Evolutionary conservation across 2,797 vertebrate genomes (phyloP), one percentile per base, ranked within the genome.

Genomic region (Chloroceryle inda): DNA sequence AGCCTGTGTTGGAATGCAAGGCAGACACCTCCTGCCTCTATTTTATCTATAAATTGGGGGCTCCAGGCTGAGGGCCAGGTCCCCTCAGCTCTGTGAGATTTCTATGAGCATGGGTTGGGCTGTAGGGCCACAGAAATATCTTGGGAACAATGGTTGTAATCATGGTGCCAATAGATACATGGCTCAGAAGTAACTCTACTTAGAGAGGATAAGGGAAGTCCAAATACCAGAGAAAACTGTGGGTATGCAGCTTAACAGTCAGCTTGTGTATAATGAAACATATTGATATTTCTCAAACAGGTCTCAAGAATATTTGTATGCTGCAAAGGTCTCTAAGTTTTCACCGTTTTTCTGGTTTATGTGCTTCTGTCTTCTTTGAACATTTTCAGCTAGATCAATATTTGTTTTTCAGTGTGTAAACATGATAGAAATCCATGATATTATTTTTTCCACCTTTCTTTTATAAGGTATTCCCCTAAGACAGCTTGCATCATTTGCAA

Each of bases 131-230:
- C 29, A 31, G 38, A 44, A 64, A 23, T 64, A 22, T 44, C 38
- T 44, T 64, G 29, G 38, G 40, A 31, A n/a, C 62, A 64, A 14
- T 9, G 42, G 29, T 23, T 13, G 23, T 26, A 19, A 29, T 24
- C 1, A 0, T 17, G 5, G 13, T n/a, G 23, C 16, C 62, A 37
- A 18, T 7, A 74, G 31, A 16, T 35, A 42, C 1, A 2, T 21
- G 6, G 19, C 11, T 26, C 33, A 73, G 29, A 49, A 89, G 29
- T 52, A 78, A 44, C 8, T 40, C 42, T 63, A 6, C 29, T 50
- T 38, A 35, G 83, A 42, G 19, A 52, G 29, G 7, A 4, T 10
- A 37, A 83, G 31, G 17, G 8, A 64, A 42, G 23, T 9, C 13
- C 56, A 38, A 82, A 63, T 19, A 42, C 4, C 31, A 42, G 26